Evolutionary conservation across 2,113 vertebrate species (phyloP).

Genomic region (Lota lota): DNA sequence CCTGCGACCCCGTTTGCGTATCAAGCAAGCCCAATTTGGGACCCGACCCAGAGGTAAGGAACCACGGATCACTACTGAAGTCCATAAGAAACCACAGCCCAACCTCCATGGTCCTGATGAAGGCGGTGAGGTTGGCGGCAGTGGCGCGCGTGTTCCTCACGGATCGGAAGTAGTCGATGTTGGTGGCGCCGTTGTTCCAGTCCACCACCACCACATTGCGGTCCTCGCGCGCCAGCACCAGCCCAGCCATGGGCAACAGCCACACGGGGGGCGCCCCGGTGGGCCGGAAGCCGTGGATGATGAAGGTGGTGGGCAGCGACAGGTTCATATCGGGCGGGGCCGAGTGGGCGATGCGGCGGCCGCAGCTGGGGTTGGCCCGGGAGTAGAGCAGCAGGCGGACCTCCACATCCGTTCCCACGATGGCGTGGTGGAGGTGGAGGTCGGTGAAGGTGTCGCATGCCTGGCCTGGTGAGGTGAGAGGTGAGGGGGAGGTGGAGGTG

Average conservation of each 20-base stretch:
- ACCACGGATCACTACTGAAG: neutral
- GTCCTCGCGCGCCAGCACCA: conserved; percentile 72
- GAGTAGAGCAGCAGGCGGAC: conserved; percentile 82
- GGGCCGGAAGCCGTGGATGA: conserved; percentile 89
- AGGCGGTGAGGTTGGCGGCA: conserved; percentile 72
- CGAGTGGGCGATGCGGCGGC: conserved; percentile 62
- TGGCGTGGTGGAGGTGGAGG: conserved; percentile 72
- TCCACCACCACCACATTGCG: conserved; percentile 86
- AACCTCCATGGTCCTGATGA: conserved; percentile 82
- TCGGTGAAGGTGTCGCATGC: conserved; percentile 80
- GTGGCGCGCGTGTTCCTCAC: conserved; percentile 77
- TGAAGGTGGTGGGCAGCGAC: conserved; percentile 76
- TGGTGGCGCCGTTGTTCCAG: conserved; percentile 93
- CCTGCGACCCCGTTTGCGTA: too few species aligned
- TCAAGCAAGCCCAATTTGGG: too few species aligned
- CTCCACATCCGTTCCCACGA: conserved; percentile 73
- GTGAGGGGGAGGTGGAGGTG: neutral
- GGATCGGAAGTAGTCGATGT: conserved; percentile 76
- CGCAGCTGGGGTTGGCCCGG: conserved; percentile 73
- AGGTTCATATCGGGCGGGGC: conserved; percentile 68
- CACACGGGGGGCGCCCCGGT: conserved; percentile 81
- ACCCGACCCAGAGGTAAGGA: too few species aligned
- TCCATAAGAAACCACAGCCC: conserved; percentile 27
- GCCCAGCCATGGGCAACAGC: conserved; percentile 56
- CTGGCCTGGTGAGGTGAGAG: conserved; percentile 45